phyloP scores from a whole-genome alignment of 2,888 invertebrate genomes.

The Megastigmus dorsalis region DNA sequence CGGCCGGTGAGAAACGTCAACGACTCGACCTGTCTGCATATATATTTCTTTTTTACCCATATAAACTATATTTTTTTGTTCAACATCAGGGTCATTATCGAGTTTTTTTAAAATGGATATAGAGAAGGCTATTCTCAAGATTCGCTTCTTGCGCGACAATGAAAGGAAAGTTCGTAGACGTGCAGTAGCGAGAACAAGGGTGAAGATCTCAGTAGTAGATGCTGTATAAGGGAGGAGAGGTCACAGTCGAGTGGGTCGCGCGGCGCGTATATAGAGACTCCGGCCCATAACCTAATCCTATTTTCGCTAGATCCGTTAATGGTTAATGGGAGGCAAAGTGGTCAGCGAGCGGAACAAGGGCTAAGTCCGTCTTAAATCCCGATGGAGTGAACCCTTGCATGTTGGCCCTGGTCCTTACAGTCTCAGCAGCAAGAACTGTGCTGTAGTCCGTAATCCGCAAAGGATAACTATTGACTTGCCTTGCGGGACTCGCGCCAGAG shows the following conservation, averaged over 20 bases:
- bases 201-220: conserved; percentile 13
- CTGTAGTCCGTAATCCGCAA: conserved; percentile 67
- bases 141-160: no score
- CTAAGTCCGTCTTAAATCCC: conserved; percentile 75
- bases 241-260: conserved; percentile 26
- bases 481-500: not conserved
- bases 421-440: conserved; percentile 64
- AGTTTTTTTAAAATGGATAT: no score
- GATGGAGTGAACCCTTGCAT: conserved; percentile 64
- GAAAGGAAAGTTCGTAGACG: no score
- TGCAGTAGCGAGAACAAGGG: no score
- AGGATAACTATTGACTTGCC: conserved; percentile 71
- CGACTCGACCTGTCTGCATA: conserved; percentile 8
- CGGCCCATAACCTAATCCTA: conserved; percentile 72
- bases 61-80: no score
- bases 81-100: no score
- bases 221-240: not conserved
- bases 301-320: conserved; percentile 74
- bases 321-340: conserved; percentile 75
- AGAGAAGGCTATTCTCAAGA: no score
- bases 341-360: conserved; percentile 74
- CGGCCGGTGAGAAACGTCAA: conserved; percentile 12
- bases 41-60: no score
- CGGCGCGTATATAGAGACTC: no score
- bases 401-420: conserved; percentile 61